A percentile compares a stretch with the other conserved stretches of the same genome.
Conservation (phyloP, 1,140 invertebrate genomes). For the Macrobrachium nipponense region DNA sequence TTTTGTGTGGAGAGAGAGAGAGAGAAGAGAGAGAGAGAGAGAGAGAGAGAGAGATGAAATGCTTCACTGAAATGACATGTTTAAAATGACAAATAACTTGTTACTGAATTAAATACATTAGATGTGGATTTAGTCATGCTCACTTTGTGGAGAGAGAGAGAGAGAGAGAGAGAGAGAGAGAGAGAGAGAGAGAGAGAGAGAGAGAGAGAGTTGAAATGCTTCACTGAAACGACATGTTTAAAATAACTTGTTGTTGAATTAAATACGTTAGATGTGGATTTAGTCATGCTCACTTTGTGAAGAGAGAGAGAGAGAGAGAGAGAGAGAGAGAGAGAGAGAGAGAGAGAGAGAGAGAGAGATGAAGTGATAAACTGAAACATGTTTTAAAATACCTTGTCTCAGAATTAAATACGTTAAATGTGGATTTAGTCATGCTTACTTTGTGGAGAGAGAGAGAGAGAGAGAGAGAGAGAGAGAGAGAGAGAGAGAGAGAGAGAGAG, state of each 20-base stretch:
- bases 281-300: background rate
- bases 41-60: slow-evolving; percentile 27
- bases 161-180: slow-evolving; percentile 28
- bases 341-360: slow-evolving; percentile 26
- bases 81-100: background rate
- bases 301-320: too few species aligned
- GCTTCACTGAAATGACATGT: background rate
- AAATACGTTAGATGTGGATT: background rate
- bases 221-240: background rate
- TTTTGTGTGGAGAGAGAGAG: too few species aligned
- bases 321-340: slow-evolving; percentile 28
- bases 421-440: background rate
- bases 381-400: background rate
- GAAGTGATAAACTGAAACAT: background rate
- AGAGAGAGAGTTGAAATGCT: slow-evolving; percentile 23
- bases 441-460: slow-evolving; percentile 26
- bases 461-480: slow-evolving; percentile 30
- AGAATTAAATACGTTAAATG: background rate
- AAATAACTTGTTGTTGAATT: background rate
- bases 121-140: background rate
- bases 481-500: slow-evolving; percentile 26
- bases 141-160: too few species aligned
- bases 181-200: slow-evolving; percentile 24
- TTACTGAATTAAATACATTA: background rate
- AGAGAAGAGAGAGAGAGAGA: slow-evolving; percentile 25